Evolutionary conservation across 1,140 invertebrate genomes (phyloP).

Genomic region (Bombus pascuorum): DNA sequence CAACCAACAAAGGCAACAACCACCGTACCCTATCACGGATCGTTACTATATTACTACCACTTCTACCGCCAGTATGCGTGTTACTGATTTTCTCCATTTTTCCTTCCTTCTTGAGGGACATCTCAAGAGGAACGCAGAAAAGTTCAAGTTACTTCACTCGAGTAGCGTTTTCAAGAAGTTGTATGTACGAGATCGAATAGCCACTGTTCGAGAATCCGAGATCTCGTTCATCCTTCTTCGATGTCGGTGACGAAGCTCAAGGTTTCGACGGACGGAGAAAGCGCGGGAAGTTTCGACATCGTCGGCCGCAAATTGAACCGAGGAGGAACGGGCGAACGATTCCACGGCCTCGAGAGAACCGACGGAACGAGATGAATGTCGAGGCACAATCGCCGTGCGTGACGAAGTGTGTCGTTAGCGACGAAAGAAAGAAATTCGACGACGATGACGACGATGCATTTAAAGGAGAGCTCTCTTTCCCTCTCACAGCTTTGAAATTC

Average conservation of each 20-base stretch:
- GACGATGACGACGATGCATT: background rate
- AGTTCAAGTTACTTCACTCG: background rate
- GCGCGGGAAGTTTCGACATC: conserved; percentile 68
- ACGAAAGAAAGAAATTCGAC: conserved; percentile 38
- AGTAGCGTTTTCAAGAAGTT: background rate
- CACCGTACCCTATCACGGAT: conserved; percentile 27
- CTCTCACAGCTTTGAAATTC: conserved; percentile 21
- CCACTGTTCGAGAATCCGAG: conserved; percentile 15
- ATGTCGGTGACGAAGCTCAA: conserved; percentile 7
- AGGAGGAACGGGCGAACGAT: conserved; percentile 39
- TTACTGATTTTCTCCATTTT: conserved; percentile 46
- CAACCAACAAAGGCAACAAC: conserved; percentile 78
- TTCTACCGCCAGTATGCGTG: background rate
- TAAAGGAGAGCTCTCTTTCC: conserved; percentile 16
- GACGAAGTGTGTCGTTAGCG: conserved; percentile 54
- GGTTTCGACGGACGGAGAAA: conserved; percentile 58
- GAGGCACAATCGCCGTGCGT: conserved; percentile 35
- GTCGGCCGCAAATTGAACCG: conserved; percentile 61
- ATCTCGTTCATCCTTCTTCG: conserved; percentile 9
- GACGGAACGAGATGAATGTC: conserved; percentile 32
- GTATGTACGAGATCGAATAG: background rate
- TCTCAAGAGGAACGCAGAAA: background rate
- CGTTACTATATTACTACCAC: conserved; percentile 35
- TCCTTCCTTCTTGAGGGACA: conserved; percentile 17
- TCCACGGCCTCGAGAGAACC: conserved; percentile 35